Evolutionary conservation across 2,888 invertebrate species (phyloP).

Genomic region (Drosophila flavopinicola): DNA sequence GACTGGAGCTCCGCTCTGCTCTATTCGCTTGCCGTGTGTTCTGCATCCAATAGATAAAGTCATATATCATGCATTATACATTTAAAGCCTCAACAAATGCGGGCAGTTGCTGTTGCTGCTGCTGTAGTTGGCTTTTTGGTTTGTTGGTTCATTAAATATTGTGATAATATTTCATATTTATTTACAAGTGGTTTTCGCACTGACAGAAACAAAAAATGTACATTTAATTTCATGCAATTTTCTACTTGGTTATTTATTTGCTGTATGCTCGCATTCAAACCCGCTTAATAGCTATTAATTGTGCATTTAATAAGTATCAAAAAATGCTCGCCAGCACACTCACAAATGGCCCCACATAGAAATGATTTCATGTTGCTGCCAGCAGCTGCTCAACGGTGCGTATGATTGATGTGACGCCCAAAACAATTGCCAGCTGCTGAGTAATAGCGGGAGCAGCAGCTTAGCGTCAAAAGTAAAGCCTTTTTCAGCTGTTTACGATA

Average conservation of each 20-base stretch:
- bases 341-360: too few relatives aligned
- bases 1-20: constrained; percentile 1
- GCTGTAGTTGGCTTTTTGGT: constrained; percentile 58
- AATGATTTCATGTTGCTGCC: background rate
- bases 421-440: too few relatives aligned
- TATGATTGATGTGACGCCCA: constrained; percentile 31
- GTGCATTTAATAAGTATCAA: constrained; percentile 22
- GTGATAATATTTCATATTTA: constrained; percentile 77
- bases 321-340: constrained; percentile 1
- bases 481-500: too few relatives aligned
- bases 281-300: constrained; percentile 44
- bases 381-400: constrained; percentile 21
- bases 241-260: background rate
- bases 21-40: constrained; percentile 24
- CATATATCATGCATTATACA: constrained; percentile 66
- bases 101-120: constrained; percentile 1
- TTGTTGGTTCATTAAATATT: constrained; percentile 76
- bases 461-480: too few relatives aligned
- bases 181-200: constrained; percentile 70
- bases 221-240: constrained; percentile 52
- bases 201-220: constrained; percentile 47
- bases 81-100: constrained; percentile 39
- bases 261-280: background rate
- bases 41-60: constrained; percentile 70
- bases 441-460: too few relatives aligned